A percentile compares a stretch with the other conserved stretches of the same genome.
These are phyloP conservation scores for Ricordea florida DNA, from an alignment of 92 coral and sea anemone species.

Conservation along the genomic window DNA sequence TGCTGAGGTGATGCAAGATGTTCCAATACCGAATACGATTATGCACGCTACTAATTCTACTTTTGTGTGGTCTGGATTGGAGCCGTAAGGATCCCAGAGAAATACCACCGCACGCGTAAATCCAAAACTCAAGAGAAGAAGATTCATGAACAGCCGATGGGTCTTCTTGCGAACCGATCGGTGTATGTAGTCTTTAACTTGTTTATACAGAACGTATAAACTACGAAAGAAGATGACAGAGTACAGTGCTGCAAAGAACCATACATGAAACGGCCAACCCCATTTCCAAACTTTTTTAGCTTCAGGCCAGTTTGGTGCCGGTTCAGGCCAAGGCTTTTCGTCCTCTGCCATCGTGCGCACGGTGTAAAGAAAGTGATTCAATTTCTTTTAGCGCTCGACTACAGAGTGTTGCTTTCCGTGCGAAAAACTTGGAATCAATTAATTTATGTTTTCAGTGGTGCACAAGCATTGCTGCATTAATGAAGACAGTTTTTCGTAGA, in stretches of 20 bases:
- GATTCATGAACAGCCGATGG: conserved; percentile 48
- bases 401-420: neutral
- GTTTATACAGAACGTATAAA: neutral
- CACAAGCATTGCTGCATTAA: no score
- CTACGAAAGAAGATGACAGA: conserved; percentile 27
- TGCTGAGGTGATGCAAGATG: conserved; percentile 72
- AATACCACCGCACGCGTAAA: conserved; percentile 30
- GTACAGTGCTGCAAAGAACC: conserved; percentile 32
- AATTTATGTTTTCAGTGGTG: no score
- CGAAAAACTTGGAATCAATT: no score
- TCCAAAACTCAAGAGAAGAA: conserved; percentile 59
- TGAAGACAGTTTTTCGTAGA: no score
- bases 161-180: conserved; percentile 3
- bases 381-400: neutral
- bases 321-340: conserved; percentile 65
- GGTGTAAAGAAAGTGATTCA: neutral
- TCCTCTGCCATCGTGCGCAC: neutral
- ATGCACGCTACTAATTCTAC: conserved; percentile 20
- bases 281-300: conserved; percentile 39
- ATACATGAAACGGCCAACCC: conserved; percentile 60
- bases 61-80: conserved; percentile 2
- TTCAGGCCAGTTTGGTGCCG: conserved; percentile 62
- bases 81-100: conserved; percentile 67
- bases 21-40: conserved; percentile 57
- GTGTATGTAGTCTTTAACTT: conserved; percentile 1